A percentile compares a stretch with the other conserved stretches of the same genome.
Conservation (phyloP, 2,113 vertebrate genomes). For the Microcebus griseorufus region DNA sequence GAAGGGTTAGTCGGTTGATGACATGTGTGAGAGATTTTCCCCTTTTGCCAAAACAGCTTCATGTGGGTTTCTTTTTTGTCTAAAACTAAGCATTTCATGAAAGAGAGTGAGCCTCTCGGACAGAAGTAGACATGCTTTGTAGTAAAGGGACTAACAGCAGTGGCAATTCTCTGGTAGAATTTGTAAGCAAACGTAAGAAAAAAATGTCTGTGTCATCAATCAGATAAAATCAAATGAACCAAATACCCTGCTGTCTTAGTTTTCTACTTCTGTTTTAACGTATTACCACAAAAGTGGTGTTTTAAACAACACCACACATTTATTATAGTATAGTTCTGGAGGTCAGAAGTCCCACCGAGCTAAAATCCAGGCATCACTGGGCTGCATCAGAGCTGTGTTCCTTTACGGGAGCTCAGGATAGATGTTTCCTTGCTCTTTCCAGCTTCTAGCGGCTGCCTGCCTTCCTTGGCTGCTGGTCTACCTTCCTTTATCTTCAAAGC, state of each 20-base stretch:
- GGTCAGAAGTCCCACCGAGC: not conserved
- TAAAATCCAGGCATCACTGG: not conserved
- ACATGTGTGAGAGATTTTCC: not conserved
- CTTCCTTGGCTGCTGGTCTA: not conserved
- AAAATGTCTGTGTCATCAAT: not conserved
- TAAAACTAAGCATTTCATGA: not conserved
- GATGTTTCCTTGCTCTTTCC: not conserved
- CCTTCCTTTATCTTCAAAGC: not conserved
- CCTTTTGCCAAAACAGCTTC: not conserved
- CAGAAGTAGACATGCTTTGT: not conserved
- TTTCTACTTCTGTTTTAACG: not conserved
- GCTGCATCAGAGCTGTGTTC: not conserved
- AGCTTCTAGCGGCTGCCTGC: not conserved
- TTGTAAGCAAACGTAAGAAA: not conserved
- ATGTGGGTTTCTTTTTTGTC: not conserved
- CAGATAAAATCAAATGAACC: not conserved
- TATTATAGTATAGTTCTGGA: not conserved
- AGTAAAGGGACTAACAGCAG: not conserved
- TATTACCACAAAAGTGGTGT: not conserved
- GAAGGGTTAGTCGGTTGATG: not conserved
- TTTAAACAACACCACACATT: not conserved
- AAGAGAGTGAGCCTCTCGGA: not conserved
- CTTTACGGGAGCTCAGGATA: not conserved
- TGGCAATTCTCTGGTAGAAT: not conserved
- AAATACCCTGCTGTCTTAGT: not conserved